Percentiles rank a stretch among this genome's conserved stretches.
phyloP scores from a whole-genome alignment of 1,140 invertebrate genomes.

The Drosophila sproati region DNA sequence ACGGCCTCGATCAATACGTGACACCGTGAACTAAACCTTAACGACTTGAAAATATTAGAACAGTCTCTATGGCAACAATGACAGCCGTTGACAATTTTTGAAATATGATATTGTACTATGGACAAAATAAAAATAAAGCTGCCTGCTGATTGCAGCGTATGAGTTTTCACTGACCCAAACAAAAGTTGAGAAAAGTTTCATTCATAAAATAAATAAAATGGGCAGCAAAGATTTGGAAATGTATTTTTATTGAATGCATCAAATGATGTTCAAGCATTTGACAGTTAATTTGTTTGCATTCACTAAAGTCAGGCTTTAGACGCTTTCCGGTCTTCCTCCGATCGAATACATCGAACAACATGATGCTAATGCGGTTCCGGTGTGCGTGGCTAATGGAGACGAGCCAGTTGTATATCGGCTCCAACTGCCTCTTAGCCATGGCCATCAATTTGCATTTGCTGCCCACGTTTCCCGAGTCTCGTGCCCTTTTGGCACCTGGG shows the following conservation, averaged over 20 bases:
- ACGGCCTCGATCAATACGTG: slow-evolving; percentile 9
- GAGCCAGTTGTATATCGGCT: slow-evolving; percentile 27
- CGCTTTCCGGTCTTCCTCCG: slow-evolving; percentile 61
- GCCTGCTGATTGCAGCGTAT: slow-evolving; percentile 38
- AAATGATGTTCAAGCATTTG: slow-evolving; percentile 65
- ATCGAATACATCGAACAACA: slow-evolving; percentile 5
- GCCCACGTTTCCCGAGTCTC: slow-evolving; percentile 41
- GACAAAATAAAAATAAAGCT: slow-evolving; percentile 20
- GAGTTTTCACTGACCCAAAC: slow-evolving; percentile 31
- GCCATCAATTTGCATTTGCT: slow-evolving; percentile 82
- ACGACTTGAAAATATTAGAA: slow-evolving; percentile 53
- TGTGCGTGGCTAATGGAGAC: slow-evolving; percentile 62
- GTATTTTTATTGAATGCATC: slow-evolving; percentile 66
- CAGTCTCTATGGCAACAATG: slow-evolving; percentile 53
- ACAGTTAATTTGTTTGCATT: slow-evolving; percentile 80
- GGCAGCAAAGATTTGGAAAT: slow-evolving; percentile 52
- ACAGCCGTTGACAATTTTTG: slow-evolving; percentile 69
- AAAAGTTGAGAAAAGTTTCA: slow-evolving; percentile 37
- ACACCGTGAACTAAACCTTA: slow-evolving; percentile 30
- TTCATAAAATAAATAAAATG: slow-evolving; percentile 32
- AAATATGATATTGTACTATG: slow-evolving; percentile 68
- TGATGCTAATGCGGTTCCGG: slow-evolving; percentile 80
- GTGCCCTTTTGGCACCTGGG: slow-evolving; percentile 78
- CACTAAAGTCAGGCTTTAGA: slow-evolving; percentile 41
- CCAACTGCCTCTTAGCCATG: slow-evolving; percentile 53